These are phyloP conservation scores for Nothocercus julius DNA, from an alignment of 2,113 vertebrate species.

Conservation along the genomic window DNA sequence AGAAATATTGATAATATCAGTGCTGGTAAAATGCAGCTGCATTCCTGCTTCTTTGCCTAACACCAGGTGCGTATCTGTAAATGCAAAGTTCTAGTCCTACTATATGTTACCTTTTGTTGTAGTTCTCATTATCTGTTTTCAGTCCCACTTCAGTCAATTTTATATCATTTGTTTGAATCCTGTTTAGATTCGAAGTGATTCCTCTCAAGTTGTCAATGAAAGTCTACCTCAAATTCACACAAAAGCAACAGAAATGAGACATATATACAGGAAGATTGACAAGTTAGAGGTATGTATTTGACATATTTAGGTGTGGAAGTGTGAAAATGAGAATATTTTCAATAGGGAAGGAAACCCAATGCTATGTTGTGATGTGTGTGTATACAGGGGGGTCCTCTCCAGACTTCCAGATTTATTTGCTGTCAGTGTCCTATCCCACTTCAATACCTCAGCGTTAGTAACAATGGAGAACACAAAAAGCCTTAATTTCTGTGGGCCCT, in stretches of 20 bases:
- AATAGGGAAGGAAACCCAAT: fast-evolving
- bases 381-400: neutral
- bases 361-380: fast-evolving
- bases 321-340: neutral
- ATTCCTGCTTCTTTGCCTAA: no score
- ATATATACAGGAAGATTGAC: constrained; percentile 90
- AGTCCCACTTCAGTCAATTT: neutral
- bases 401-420: neutral
- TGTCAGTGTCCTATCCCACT: fast-evolving
- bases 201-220: constrained; percentile 91
- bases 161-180: neutral
- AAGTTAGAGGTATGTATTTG: constrained; percentile 85
- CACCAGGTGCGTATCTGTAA: neutral
- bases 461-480: neutral
- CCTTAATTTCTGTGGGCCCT: neutral
- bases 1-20: neutral
- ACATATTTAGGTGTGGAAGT: neutral
- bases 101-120: neutral
- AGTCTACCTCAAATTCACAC: constrained; percentile 91
- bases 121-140: neutral
- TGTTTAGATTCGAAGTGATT: constrained; percentile 88
- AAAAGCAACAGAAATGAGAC: constrained; percentile 91
- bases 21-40: neutral
- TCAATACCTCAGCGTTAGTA: neutral
- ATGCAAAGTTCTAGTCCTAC: neutral